Conservation (phyloP, 2,797 vertebrate species). For the Xenops minutus region DNA sequence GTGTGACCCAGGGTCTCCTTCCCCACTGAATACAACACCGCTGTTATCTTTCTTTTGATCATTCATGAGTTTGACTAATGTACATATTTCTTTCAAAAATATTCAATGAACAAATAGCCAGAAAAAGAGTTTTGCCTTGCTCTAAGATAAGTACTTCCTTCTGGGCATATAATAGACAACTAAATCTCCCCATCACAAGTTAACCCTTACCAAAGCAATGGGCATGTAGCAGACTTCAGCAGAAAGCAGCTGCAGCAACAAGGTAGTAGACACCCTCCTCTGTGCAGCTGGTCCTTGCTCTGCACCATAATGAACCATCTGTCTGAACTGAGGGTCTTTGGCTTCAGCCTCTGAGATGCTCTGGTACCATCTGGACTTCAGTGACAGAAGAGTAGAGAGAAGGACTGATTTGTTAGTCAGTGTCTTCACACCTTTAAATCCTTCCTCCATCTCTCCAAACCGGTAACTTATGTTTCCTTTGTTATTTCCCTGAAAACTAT, state of each 20-base stretch:
- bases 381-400: background rate
- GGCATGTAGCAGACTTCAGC: background rate
- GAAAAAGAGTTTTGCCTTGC: background rate
- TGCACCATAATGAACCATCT: rapidly evolving
- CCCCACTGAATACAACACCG: background rate
- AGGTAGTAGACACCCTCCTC: background rate
- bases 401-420: background rate
- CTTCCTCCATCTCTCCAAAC: background rate
- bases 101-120: background rate
- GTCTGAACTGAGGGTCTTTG: background rate
- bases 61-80: background rate
- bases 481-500: background rate
- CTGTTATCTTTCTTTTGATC: background rate
- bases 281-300: background rate
- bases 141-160: background rate
- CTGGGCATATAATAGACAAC: background rate
- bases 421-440: background rate
- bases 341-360: background rate
- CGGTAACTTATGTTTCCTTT: background rate
- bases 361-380: background rate
- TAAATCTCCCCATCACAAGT: slow-evolving; percentile 4
- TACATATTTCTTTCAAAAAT: background rate
- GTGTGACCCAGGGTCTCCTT: background rate
- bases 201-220: slow-evolving; percentile 17
- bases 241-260: background rate